Percentiles rank a stretch among this genome's conserved stretches.
phyloP scores from a whole-genome alignment of 2,797 vertebrate species.

The Channa striata region DNA sequence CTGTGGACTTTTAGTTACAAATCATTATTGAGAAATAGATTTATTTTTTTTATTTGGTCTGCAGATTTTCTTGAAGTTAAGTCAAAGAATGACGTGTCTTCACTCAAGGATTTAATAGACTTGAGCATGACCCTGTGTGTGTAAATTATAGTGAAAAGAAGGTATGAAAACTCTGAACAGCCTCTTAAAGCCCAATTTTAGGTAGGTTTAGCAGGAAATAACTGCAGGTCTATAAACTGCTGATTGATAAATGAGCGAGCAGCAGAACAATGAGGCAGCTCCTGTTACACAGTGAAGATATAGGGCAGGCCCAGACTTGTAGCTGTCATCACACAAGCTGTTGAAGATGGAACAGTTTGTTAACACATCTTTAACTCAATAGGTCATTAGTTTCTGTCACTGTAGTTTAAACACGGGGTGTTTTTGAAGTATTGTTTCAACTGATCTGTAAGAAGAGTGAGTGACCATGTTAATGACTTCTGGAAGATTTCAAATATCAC shows the following conservation, averaged over 20 bases:
- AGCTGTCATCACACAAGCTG: constrained; percentile 52
- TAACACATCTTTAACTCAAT: constrained; percentile 36
- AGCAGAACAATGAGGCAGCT: constrained; percentile 65
- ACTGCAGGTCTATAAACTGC: constrained; percentile 44
- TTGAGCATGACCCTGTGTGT: no score
- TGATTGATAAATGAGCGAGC: constrained; percentile 35
- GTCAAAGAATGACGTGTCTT: no score
- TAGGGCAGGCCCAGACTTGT: constrained; percentile 75
- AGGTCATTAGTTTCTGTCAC: constrained; percentile 28
- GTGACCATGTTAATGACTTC: neutral
- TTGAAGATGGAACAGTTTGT: constrained; percentile 54
- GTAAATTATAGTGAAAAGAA: constrained; percentile 9
- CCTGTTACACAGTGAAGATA: constrained; percentile 67
- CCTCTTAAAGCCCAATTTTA: no score
- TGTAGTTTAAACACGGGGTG: constrained; percentile 35
- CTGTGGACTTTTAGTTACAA: neutral
- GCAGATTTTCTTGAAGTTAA: no score
- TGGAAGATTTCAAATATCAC: neutral
- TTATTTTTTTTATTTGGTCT: no score
- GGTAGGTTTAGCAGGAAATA: constrained; percentile 16
- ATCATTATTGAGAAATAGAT: no score
- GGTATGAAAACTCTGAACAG: neutral
- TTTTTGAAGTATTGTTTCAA: constrained; percentile 26
- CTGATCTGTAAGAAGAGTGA: neutral
- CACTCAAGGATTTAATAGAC: no score